phyloP scores from a whole-genome alignment of 2,113 vertebrate species.

The Eurystomus gularis region DNA sequence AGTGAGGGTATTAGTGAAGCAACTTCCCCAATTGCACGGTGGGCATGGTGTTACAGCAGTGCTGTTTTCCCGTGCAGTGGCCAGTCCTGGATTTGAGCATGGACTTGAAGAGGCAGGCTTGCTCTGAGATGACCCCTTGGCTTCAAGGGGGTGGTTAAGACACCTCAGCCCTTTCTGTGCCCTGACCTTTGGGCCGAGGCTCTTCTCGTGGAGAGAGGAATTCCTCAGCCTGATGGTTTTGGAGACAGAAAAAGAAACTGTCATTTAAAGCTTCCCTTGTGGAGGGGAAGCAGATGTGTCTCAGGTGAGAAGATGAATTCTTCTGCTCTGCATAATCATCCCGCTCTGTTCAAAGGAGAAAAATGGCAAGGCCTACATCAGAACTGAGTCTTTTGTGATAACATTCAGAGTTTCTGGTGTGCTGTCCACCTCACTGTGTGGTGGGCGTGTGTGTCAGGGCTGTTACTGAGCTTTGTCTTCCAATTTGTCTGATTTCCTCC shows the following conservation, averaged over 20 bases:
- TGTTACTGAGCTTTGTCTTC: not conserved
- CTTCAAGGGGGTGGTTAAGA: not conserved
- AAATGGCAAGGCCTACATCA: not conserved
- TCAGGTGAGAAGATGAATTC: not conserved
- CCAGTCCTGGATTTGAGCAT: not conserved
- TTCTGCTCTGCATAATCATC: not conserved
- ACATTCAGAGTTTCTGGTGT: not conserved
- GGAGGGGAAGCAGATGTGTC: not conserved
- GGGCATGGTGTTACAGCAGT: not conserved
- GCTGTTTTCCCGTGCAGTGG: fast-evolving
- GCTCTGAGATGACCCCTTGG: not conserved
- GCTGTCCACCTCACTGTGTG: not conserved
- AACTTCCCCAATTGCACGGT: not conserved
- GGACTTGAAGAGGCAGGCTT: not conserved
- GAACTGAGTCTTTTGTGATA: not conserved
- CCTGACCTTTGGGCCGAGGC: not conserved
- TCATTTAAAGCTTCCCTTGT: not conserved
- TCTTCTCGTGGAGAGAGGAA: not conserved
- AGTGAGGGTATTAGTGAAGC: not conserved
- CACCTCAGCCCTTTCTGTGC: not conserved
- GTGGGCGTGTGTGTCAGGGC: not conserved
- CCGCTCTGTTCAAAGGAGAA: not conserved
- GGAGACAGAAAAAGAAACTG: not conserved
- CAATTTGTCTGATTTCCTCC: not conserved
- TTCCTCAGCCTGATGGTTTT: not conserved